phyloP scores from a whole-genome alignment of 1,140 invertebrate genomes.

The Neodiprion virginianus region DNA sequence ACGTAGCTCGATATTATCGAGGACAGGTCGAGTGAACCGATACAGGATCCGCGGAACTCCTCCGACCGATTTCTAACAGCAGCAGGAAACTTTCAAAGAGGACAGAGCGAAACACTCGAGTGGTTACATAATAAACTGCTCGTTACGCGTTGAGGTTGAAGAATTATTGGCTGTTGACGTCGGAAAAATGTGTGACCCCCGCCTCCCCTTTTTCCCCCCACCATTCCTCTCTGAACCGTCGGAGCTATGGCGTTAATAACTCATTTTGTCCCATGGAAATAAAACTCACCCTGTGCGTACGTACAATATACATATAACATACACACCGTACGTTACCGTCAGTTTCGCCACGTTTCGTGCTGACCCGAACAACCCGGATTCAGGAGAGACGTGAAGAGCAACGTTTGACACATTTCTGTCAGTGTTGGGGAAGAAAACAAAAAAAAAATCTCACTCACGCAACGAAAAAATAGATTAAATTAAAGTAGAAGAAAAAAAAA shows the following conservation, averaged over 20 bases:
- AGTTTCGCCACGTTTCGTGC: neutral
- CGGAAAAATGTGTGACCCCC: neutral
- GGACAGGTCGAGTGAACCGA: too few relatives aligned
- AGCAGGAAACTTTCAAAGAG: too few relatives aligned
- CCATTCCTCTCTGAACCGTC: neutral
- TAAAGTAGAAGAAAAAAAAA: neutral
- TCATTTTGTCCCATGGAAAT: neutral
- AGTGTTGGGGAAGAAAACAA: neutral
- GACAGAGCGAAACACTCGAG: neutral
- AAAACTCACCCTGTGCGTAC: neutral
- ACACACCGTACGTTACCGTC: neutral
- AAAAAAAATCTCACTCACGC: neutral
- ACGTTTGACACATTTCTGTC: neutral
- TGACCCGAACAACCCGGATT: neutral
- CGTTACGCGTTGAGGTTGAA: neutral
- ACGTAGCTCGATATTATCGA: too few relatives aligned
- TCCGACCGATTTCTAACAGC: too few relatives aligned
- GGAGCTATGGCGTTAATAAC: neutral
- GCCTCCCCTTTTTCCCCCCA: too few relatives aligned
- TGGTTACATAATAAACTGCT: neutral
- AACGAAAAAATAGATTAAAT: too few relatives aligned
- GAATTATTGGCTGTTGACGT: slow-evolving; percentile 1
- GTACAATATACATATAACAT: neutral
- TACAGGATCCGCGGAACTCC: too few relatives aligned
- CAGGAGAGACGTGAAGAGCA: neutral